phyloP scores from a whole-genome alignment of 2,888 invertebrate species.

The Drosophila yooni region DNA sequence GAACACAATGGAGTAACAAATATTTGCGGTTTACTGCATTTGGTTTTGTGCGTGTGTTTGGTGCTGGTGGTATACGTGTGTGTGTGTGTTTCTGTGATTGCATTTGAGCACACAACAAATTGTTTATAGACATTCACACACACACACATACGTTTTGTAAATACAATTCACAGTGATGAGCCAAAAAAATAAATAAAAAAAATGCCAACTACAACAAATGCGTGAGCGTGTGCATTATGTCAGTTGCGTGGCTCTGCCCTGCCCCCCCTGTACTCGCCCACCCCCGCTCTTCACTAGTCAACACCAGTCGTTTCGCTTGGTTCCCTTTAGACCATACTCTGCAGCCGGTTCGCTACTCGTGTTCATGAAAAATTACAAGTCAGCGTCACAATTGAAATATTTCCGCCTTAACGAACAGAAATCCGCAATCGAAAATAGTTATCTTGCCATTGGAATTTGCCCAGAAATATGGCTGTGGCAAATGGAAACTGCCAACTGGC shows the following conservation, averaged over 20 bases:
- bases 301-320: not conserved
- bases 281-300: not conserved
- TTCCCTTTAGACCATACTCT: slow-evolving; percentile 8
- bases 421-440: slow-evolving; percentile 80
- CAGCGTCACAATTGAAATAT: slow-evolving; percentile 80
- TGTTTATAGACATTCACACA: slow-evolving; percentile 8
- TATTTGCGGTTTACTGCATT: slow-evolving; percentile 74
- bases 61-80: not conserved
- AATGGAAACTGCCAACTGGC: slow-evolving; percentile 26
- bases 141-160: slow-evolving; percentile 36
- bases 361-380: slow-evolving; percentile 80
- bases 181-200: slow-evolving; percentile 46
- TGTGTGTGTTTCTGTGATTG: slow-evolving; percentile 3
- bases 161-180: slow-evolving; percentile 58
- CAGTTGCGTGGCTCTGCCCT: slow-evolving; percentile 35
- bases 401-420: slow-evolving; percentile 78
- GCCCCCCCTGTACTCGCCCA: not conserved
- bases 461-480: slow-evolving; percentile 61
- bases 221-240: slow-evolving; percentile 48
- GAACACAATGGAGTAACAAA: slow-evolving; percentile 75
- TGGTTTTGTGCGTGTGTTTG: slow-evolving; percentile 17
- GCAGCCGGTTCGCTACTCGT: slow-evolving; percentile 34
- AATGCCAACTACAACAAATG: slow-evolving; percentile 39
- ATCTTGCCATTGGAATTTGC: slow-evolving; percentile 68
- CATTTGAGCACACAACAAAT: slow-evolving; percentile 29